Conservation (phyloP, 2,797 vertebrate species). For the Agapornis canus region DNA sequence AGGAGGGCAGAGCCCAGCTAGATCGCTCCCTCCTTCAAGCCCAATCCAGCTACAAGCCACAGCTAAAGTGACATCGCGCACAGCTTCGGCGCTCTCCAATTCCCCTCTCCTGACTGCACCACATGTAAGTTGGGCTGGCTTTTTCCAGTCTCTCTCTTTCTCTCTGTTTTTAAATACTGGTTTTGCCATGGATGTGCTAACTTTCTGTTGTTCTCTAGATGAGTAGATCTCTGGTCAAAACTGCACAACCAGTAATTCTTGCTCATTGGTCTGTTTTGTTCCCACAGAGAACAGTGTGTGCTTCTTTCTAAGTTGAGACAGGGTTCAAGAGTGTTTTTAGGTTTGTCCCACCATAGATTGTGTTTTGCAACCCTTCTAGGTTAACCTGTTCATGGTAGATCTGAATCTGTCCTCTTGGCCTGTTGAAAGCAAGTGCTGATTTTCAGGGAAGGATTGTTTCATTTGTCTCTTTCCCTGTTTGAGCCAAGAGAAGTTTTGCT, state of each 20-base stretch:
- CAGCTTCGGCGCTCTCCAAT: conserved; percentile 87
- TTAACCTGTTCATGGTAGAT: not conserved
- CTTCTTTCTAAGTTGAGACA: not conserved
- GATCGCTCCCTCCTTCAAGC: conserved; percentile 81
- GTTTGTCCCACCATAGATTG: not conserved
- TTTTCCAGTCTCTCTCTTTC: not conserved
- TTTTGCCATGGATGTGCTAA: not conserved
- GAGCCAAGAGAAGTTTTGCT: not conserved
- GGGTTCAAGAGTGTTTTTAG: not conserved
- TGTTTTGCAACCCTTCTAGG: not conserved
- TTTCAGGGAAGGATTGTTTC: not conserved
- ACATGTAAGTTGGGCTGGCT: conserved; percentile 80
- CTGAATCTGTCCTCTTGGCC: not conserved
- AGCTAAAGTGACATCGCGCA: conserved; percentile 80
- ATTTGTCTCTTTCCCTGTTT: not conserved
- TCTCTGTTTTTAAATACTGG: not conserved
- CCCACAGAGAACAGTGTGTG: not conserved
- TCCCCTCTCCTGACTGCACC: conserved; percentile 96
- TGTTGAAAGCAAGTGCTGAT: not conserved
- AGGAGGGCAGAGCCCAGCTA: conserved; percentile 91
- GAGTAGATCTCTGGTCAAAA: not conserved
- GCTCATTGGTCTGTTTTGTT: not conserved
- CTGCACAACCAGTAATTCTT: conserved; percentile 11
- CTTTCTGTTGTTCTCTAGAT: not conserved
- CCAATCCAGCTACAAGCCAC: conserved; percentile 78